Evolutionary conservation across 2,888 invertebrate genomes (phyloP).

Genomic region (Drosophila trichaetosa): DNA sequence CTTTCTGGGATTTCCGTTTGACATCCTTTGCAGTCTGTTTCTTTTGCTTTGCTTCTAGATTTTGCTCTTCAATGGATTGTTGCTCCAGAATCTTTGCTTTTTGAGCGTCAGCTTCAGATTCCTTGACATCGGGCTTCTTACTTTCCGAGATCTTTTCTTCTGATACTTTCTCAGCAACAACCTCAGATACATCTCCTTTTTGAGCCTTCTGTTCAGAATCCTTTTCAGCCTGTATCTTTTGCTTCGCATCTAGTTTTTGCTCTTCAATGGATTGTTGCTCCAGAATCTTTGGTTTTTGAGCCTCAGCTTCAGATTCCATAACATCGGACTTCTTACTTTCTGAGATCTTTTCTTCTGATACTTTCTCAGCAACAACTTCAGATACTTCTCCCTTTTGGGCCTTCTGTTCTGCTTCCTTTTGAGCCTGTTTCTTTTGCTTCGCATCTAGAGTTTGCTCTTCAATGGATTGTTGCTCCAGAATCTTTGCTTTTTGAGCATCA

Average conservation of each 20-base stretch:
- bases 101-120: neutral
- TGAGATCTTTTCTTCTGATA: neutral
- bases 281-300: neutral
- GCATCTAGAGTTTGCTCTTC: too few species aligned
- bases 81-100: neutral
- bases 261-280: neutral
- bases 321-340: neutral
- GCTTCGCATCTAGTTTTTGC: neutral
- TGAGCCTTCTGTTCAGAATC: too few species aligned
- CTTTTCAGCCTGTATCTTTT: too few species aligned
- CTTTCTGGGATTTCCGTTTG: neutral
- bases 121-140: neutral
- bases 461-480: too few species aligned
- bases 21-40: fast-evolving
- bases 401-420: too few species aligned
- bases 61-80: neutral
- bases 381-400: too few species aligned
- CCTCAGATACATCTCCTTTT: conserved; percentile 7
- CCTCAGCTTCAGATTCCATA: fast-evolving
- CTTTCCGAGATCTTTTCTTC: neutral
- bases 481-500: too few species aligned
- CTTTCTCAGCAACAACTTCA: too few species aligned
- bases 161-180: conserved; percentile 2
- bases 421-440: too few species aligned
- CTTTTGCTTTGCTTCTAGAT: fast-evolving